Percentiles rank a stretch among this genome's conserved stretches.
Conservation (phyloP, 2,888 invertebrate genomes). For the Leucophora obtusa region DNA sequence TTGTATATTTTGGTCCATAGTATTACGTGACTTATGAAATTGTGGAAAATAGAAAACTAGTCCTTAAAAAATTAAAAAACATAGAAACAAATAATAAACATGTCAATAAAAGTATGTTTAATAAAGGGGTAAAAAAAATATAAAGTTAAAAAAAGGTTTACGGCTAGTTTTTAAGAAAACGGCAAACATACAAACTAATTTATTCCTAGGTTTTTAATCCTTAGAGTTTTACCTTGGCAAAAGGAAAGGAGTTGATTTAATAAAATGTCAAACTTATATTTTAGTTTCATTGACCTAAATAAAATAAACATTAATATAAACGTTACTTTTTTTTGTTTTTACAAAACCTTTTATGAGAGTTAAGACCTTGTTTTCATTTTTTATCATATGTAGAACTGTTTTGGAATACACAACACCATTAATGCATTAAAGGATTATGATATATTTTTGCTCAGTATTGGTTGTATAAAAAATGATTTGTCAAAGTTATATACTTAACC, state of each 20-base stretch:
- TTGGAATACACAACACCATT: neutral
- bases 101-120: constrained; percentile 53
- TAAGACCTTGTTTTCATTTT: too few species aligned
- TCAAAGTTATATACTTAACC: too few species aligned
- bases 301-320: neutral
- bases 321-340: neutral
- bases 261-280: constrained; percentile 23
- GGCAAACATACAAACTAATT: constrained; percentile 9
- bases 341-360: neutral
- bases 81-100: constrained; percentile 44
- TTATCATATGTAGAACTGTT: neutral
- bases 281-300: neutral
- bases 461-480: too few species aligned
- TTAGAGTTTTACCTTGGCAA: constrained; percentile 10
- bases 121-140: neutral
- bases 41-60: neutral
- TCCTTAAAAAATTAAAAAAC: constrained; percentile 13
- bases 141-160: constrained; percentile 3
- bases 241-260: constrained; percentile 15
- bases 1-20: constrained; percentile 1
- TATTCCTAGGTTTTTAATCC: constrained; percentile 24
- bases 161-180: constrained; percentile 17
- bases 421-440: neutral
- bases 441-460: neutral
- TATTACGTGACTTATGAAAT: constrained; percentile 43